A percentile compares a stretch with the other conserved stretches of the same genome.
Evolutionary conservation across 2,113 vertebrate species (phyloP).

Genomic region (Etheostoma spectabile): DNA sequence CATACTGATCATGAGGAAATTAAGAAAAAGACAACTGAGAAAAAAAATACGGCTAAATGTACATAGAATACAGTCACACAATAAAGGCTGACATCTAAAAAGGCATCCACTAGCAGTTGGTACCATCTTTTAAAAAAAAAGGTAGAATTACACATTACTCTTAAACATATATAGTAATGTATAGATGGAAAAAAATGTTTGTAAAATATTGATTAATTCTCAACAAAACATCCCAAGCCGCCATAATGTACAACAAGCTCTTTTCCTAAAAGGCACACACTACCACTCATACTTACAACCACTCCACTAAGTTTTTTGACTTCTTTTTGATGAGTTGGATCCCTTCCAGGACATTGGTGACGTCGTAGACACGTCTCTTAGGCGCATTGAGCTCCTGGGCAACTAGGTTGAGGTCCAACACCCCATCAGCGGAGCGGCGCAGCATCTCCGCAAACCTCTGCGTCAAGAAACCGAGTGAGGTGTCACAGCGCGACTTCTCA

Average conservation of each 20-base stretch:
- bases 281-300: conserved; percentile 90
- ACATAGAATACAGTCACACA: neutral
- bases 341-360: conserved; percentile 96
- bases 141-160: neutral
- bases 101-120: neutral
- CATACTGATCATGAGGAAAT: neutral
- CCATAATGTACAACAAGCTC: neutral
- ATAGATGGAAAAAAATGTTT: neutral
- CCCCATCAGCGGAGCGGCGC: conserved; percentile 87
- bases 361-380: conserved; percentile 95
- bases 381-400: conserved; percentile 88
- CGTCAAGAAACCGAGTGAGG: conserved; percentile 91
- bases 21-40: neutral
- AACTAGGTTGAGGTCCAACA: conserved; percentile 92
- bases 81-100: neutral
- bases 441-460: conserved; percentile 91
- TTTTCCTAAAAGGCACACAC: neutral
- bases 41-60: neutral
- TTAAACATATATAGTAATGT: neutral
- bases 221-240: no score
- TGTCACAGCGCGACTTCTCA: conserved; percentile 90
- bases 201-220: neutral
- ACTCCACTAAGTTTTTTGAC: conserved; percentile 94
- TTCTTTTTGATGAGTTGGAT: conserved; percentile 95
- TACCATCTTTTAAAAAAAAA: neutral